Conservation (phyloP, 2,113 vertebrate genomes). For the Tachysurus fulvidraco region DNA sequence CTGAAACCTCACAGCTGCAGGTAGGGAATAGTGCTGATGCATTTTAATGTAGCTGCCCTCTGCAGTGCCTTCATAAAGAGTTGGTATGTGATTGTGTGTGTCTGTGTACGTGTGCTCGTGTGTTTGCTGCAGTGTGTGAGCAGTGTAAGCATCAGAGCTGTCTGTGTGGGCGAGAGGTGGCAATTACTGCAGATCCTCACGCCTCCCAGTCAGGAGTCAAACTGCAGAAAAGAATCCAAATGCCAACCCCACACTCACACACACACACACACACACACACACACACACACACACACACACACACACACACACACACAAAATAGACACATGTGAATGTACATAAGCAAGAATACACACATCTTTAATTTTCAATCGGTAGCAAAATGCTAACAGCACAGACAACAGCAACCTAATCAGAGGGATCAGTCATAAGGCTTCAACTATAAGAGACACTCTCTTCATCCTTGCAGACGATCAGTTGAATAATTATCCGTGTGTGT, state of each 20-base stretch:
- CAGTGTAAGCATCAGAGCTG: slow-evolving; percentile 43
- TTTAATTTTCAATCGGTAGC: slow-evolving; percentile 7
- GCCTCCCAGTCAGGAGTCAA: slow-evolving; percentile 45
- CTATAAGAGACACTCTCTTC: neutral
- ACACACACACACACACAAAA: slow-evolving; percentile 24
- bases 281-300: slow-evolving; percentile 8
- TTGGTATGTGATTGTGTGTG: slow-evolving; percentile 13
- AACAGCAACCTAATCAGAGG: too few relatives aligned
- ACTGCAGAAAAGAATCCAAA: slow-evolving; percentile 31
- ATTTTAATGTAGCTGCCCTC: slow-evolving; percentile 34
- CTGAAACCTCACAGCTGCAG: neutral
- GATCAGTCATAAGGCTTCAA: neutral
- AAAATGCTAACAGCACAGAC: slow-evolving; percentile 25
- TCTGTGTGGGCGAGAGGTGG: slow-evolving; percentile 56
- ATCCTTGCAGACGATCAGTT: neutral
- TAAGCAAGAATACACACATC: neutral
- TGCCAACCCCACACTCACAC: slow-evolving; percentile 4
- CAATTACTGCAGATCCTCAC: slow-evolving; percentile 56
- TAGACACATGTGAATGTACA: slow-evolving; percentile 10
- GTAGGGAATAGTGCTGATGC: slow-evolving; percentile 8
- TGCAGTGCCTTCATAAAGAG: slow-evolving; percentile 30
- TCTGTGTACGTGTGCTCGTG: neutral
- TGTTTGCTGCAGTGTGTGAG: slow-evolving; percentile 36
- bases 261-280: slow-evolving; percentile 8
- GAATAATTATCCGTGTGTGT: slow-evolving; percentile 5